Evolutionary conservation across 2,888 invertebrate genomes (phyloP).

Genomic region (Ganaspis brasiliensis): DNA sequence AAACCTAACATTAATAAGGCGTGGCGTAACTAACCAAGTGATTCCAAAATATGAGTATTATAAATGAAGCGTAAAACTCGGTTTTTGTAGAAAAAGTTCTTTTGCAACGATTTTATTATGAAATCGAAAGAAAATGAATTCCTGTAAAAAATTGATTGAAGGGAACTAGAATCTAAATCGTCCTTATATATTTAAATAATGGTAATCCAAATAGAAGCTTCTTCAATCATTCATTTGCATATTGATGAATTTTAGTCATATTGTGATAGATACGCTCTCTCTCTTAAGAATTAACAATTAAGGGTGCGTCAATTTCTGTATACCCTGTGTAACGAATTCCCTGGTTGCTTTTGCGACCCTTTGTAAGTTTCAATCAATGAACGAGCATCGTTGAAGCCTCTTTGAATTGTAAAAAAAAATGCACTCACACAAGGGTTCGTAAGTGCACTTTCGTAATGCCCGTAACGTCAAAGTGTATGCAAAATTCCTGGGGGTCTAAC

Average conservation of each 20-base stretch:
- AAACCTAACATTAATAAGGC: constrained; percentile 8
- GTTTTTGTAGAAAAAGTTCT: too few species aligned
- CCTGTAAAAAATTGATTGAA: too few species aligned
- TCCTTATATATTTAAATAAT: neutral
- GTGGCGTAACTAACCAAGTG: neutral
- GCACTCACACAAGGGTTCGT: constrained; percentile 11
- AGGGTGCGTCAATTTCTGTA: neutral
- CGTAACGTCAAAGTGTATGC: constrained; percentile 24
- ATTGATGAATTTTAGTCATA: neutral
- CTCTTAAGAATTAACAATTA: neutral
- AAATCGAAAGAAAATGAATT: too few species aligned
- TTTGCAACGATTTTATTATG: too few species aligned
- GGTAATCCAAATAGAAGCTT: neutral
- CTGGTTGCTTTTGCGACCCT: constrained; percentile 16
- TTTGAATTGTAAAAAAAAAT: constrained; percentile 32
- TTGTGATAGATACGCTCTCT: neutral
- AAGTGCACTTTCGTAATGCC: constrained; percentile 35
- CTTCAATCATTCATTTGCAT: neutral
- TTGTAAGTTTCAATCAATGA: constrained; percentile 22
- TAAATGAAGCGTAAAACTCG: too few species aligned
- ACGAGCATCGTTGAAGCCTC: constrained; percentile 22
- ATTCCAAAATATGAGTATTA: neutral
- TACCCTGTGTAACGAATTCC: constrained; percentile 28
- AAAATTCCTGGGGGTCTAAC: constrained; percentile 16
- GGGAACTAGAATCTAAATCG: too few species aligned